These are phyloP conservation scores for Apaloderma vittatum DNA, from an alignment of 2,113 vertebrate genomes.

Conservation along the genomic window DNA sequence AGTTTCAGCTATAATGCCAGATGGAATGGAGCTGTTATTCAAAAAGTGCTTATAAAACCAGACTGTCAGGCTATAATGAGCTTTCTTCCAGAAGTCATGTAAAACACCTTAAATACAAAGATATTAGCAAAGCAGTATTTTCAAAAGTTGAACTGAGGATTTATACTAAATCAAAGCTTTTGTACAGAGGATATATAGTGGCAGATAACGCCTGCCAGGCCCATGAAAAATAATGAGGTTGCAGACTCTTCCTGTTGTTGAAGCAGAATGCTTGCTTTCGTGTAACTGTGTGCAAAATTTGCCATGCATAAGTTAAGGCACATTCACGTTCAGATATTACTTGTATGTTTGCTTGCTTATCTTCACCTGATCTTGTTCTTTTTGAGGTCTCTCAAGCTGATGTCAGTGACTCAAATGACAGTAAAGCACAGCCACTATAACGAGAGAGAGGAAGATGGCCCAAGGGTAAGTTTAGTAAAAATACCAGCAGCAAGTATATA, in stretches of 20 bases:
- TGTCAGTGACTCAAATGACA: conserved; percentile 68
- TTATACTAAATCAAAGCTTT: conserved; percentile 3
- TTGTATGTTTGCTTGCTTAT: background rate
- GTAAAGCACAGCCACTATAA: conserved; percentile 81
- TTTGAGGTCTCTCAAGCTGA: background rate
- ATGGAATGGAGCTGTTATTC: background rate
- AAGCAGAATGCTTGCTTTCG: background rate
- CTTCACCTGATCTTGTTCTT: background rate
- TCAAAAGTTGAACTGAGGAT: background rate
- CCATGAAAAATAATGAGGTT: background rate
- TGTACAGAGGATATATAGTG: background rate
- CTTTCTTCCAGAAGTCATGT: background rate
- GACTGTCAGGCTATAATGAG: background rate
- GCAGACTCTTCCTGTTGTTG: background rate
- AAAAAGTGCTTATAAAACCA: background rate
- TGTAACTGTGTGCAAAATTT: background rate
- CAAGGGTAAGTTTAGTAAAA: background rate
- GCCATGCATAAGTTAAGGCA: conserved; percentile 25
- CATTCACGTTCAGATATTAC: background rate
- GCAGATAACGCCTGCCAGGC: background rate
- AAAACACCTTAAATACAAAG: background rate
- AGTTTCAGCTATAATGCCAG: background rate
- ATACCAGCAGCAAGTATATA: background rate
- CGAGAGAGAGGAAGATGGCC: background rate
- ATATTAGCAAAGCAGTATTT: background rate